Percentiles rank a stretch among this genome's conserved stretches.
phyloP scores from a whole-genome alignment of 1,140 invertebrate species.

The Listronotus bonariensis region DNA sequence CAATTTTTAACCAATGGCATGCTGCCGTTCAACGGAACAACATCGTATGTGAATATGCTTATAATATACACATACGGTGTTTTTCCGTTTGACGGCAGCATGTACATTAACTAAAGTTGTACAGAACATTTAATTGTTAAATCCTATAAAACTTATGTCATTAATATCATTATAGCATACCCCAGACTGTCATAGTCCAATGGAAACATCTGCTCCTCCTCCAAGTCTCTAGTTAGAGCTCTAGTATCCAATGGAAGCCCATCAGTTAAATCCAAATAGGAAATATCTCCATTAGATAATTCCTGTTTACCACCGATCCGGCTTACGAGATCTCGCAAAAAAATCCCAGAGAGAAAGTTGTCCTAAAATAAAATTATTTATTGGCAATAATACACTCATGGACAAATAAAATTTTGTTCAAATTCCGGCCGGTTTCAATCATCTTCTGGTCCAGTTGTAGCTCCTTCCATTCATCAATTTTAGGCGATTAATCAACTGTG shows the following conservation, averaged over 20 bases:
- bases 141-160: slow-evolving; percentile 43
- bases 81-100: too few relatives aligned
- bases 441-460: too few relatives aligned
- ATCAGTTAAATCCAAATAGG: slow-evolving; percentile 69
- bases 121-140: not conserved
- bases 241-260: slow-evolving; percentile 49
- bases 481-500: too few relatives aligned
- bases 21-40: too few relatives aligned
- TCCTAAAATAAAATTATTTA: slow-evolving; percentile 40
- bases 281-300: slow-evolving; percentile 61
- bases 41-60: too few relatives aligned
- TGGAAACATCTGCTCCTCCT: slow-evolving; percentile 46
- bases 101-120: not conserved
- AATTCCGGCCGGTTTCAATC: too few relatives aligned
- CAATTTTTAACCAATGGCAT: too few relatives aligned
- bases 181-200: slow-evolving; percentile 53
- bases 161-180: slow-evolving; percentile 7
- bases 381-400: too few relatives aligned
- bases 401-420: too few relatives aligned
- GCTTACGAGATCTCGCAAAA: slow-evolving; percentile 71
- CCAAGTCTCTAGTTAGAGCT: slow-evolving; percentile 40
- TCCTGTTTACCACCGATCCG: slow-evolving; percentile 67
- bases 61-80: too few relatives aligned
- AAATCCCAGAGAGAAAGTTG: slow-evolving; percentile 62
- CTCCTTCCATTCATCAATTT: too few relatives aligned